These are phyloP conservation scores for Oreortyx pictus DNA, from an alignment of 2,797 vertebrate genomes.

Conservation along the genomic window DNA sequence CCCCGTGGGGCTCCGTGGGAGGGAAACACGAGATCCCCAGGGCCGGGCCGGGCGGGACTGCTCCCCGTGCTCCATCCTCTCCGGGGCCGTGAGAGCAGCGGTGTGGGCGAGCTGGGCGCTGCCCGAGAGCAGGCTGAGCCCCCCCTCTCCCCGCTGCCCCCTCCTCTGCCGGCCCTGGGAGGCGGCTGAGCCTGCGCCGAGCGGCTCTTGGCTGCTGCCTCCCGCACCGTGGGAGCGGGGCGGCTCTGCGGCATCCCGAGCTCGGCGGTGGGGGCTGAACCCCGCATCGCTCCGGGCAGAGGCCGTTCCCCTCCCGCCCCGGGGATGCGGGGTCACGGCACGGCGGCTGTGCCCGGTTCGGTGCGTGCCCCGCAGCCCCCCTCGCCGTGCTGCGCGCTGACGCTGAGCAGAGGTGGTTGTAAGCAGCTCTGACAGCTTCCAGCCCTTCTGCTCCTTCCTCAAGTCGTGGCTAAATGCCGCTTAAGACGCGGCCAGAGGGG, in stretches of 20 bases:
- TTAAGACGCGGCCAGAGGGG: background rate
- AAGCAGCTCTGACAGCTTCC: slow-evolving; percentile 37
- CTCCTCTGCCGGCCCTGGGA: background rate
- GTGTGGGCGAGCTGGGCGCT: accelerated
- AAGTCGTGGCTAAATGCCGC: background rate
- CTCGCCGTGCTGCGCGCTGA: background rate
- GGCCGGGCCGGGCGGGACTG: background rate
- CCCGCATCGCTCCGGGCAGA: accelerated
- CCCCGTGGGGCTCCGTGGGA: background rate
- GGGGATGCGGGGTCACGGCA: accelerated
- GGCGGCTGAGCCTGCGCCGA: slow-evolving; percentile 21
- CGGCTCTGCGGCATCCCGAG: background rate
- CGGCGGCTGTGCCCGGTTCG: background rate
- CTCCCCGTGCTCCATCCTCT: accelerated
- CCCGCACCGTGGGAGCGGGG: slow-evolving; percentile 3
- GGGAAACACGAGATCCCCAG: accelerated
- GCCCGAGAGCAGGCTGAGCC: background rate
- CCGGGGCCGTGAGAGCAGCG: accelerated
- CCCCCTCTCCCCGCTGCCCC: background rate
- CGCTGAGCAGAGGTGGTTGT: background rate
- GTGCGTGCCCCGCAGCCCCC: background rate
- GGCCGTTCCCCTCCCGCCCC: background rate
- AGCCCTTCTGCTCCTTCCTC: slow-evolving; percentile 33
- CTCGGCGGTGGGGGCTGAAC: accelerated
- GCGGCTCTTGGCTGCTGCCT: background rate